These are phyloP conservation scores for Drymonia ruficornis DNA, from an alignment of 2,888 invertebrate species.

Conservation along the genomic window DNA sequence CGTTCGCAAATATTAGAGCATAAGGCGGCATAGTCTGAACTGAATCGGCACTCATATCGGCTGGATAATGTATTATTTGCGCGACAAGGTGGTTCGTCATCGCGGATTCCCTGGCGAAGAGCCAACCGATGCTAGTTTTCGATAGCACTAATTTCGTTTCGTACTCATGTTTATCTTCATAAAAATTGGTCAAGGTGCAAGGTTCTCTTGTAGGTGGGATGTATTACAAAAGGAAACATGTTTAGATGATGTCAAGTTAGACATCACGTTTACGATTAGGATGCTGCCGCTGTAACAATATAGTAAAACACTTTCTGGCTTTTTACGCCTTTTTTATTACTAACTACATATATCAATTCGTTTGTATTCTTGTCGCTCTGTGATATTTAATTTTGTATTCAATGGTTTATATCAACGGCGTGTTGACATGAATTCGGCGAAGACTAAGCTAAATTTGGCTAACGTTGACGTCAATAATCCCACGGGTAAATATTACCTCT, in stretches of 20 bases:
- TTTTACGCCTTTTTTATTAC: conserved; percentile 19
- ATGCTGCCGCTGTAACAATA: neutral
- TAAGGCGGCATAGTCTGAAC: neutral
- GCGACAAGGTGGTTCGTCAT: conserved; percentile 67
- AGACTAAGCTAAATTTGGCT: conserved; percentile 23
- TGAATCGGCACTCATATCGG: conserved; percentile 27
- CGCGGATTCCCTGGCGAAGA: conserved; percentile 57
- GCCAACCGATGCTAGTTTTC: conserved; percentile 61
- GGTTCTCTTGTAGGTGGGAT: neutral
- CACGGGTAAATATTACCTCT: conserved; percentile 24
- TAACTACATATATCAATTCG: conserved; percentile 5
- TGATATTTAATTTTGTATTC: conserved; percentile 15
- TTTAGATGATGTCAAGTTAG: neutral
- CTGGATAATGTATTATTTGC: conserved; percentile 52
- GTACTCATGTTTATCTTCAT: conserved; percentile 73
- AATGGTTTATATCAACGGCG: conserved; percentile 16
- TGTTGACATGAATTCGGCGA: conserved; percentile 22
- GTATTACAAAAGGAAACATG: neutral
- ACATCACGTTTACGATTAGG: neutral
- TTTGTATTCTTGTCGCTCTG: conserved; percentile 6
- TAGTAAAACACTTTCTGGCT: conserved; percentile 16
- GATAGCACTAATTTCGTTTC: conserved; percentile 72
- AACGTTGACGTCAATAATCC: conserved; percentile 43
- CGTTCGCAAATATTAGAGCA: neutral
- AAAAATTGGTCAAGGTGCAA: conserved; percentile 69